Conservation (phyloP, 2,113 vertebrate species). For the Miniopterus natalensis region DNA sequence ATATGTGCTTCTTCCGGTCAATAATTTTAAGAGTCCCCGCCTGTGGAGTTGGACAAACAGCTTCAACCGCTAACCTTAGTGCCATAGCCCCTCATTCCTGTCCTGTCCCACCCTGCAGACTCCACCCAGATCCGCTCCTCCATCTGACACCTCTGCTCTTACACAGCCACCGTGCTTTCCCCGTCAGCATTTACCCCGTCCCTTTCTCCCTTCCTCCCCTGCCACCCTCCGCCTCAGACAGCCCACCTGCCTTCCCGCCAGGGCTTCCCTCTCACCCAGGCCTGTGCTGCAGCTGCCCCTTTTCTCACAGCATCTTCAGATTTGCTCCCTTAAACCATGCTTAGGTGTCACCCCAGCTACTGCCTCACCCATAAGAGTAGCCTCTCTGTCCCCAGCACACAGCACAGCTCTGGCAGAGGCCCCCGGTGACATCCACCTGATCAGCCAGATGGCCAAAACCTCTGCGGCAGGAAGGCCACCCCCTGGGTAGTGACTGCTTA, state of each 20-base stretch:
- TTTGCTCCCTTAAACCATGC: background rate
- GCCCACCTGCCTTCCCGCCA: background rate
- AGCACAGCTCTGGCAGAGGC: background rate
- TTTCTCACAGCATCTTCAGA: background rate
- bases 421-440: background rate
- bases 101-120: background rate
- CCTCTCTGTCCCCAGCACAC: background rate
- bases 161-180: accelerated
- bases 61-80: background rate
- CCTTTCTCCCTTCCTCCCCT: accelerated
- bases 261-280: background rate
- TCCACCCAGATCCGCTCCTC: background rate
- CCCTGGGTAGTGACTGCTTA: background rate
- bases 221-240: background rate
- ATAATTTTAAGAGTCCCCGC: conserved; percentile 98
- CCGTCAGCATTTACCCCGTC: background rate
- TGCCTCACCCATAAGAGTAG: background rate
- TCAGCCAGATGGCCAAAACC: background rate
- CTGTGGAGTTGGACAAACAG: conserved; percentile 85
- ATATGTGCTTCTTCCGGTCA: conserved; percentile 99
- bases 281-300: background rate
- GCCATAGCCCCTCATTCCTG: background rate
- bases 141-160: background rate
- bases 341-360: background rate
- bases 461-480: background rate